A percentile compares a stretch with the other conserved stretches of the same genome.
Evolutionary conservation across 2,797 vertebrate species (phyloP).

Genomic region (Erethizon dorsatum): DNA sequence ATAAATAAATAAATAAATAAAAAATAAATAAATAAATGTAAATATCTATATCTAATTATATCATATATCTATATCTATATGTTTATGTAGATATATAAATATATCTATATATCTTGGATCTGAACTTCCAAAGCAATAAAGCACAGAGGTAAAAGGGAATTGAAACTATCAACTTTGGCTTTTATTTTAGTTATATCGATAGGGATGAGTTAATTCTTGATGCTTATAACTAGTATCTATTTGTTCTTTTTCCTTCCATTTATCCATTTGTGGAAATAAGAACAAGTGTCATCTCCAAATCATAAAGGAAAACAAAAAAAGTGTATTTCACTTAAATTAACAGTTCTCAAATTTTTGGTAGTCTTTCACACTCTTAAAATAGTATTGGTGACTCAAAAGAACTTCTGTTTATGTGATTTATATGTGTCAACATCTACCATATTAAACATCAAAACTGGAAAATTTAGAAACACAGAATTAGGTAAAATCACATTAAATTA

Average conservation of each 20-base stretch:
- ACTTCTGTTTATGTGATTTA: neutral
- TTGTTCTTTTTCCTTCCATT: slow-evolving; percentile 30
- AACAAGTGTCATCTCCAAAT: neutral
- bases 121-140: slow-evolving; percentile 21
- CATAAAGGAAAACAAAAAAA: slow-evolving; percentile 20
- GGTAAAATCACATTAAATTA: neutral
- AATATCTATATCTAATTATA: neutral
- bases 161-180: neutral
- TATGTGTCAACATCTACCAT: neutral
- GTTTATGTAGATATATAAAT: neutral
- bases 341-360: neutral
- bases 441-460: slow-evolving; percentile 1
- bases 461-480: neutral
- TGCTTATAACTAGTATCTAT: neutral
- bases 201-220: neutral
- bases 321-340: neutral
- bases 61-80: neutral
- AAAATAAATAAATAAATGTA: neutral
- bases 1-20: neutral
- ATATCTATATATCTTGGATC: neutral
- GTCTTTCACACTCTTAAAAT: slow-evolving; percentile 12
- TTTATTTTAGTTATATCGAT: neutral
- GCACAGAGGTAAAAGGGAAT: neutral
- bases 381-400: neutral
- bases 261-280: neutral